phyloP scores from a whole-genome alignment of 2,888 invertebrate genomes.

The Pristionchus entomophagus region DNA sequence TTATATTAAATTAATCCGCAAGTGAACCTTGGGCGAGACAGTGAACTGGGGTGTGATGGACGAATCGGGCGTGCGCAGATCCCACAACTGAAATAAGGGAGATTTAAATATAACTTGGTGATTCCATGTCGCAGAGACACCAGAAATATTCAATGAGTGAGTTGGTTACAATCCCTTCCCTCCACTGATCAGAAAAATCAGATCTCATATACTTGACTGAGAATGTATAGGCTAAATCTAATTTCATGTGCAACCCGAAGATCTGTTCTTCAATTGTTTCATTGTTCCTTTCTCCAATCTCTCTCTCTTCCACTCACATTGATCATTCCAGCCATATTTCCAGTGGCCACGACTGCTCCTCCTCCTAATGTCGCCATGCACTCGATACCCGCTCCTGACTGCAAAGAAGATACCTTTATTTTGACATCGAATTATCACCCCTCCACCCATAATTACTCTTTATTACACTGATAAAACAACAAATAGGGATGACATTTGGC shows the following conservation, averaged over 20 bases:
- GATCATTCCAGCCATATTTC: conserved; percentile 44
- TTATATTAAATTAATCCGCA: too few relatives aligned
- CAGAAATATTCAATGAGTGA: too few relatives aligned
- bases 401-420: neutral
- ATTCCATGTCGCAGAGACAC: neutral
- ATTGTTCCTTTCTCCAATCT: too few relatives aligned
- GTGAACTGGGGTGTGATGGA: conserved; percentile 5
- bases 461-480: too few relatives aligned
- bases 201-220: too few relatives aligned
- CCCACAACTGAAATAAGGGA: conserved; percentile 33
- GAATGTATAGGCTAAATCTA: too few relatives aligned
- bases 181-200: too few relatives aligned
- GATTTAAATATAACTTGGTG: neutral
- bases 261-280: too few relatives aligned
- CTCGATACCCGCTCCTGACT: conserved; percentile 41
- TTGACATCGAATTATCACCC: neutral
- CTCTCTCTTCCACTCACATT: conserved; percentile 27
- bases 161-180: too few relatives aligned
- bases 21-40: conserved; percentile 34
- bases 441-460: neutral
- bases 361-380: conserved; percentile 12
- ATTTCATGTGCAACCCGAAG: too few relatives aligned
- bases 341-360: conserved; percentile 43
- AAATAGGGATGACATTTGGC: too few relatives aligned
- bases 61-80: neutral